Evolutionary conservation across 2,797 vertebrate genomes (phyloP).

Genomic region (Echeneis naucrates): DNA sequence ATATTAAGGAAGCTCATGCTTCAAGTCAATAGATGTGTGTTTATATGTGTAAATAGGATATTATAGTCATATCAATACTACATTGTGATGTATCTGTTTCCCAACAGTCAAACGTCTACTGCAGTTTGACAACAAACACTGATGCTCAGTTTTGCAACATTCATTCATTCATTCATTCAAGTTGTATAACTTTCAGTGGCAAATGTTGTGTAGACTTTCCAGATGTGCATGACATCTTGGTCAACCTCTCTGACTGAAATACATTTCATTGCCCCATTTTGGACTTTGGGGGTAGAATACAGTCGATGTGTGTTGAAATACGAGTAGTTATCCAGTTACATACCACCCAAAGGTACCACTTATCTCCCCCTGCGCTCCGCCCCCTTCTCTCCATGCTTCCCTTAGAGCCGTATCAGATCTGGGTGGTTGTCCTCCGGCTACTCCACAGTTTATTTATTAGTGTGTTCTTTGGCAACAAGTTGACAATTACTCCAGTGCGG

Average conservation of each 20-base stretch:
- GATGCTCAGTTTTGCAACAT: too few species aligned
- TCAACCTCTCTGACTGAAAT: constrained; percentile 32
- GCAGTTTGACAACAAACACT: not conserved
- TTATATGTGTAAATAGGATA: not conserved
- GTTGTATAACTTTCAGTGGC: not conserved
- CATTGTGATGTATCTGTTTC: not conserved
- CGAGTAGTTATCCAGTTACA: constrained; percentile 38
- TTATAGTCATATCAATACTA: not conserved
- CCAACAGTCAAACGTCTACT: not conserved
- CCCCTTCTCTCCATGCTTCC: constrained; percentile 22
- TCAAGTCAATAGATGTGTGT: not conserved
- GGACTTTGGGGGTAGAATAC: constrained; percentile 32
- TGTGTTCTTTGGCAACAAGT: constrained; percentile 37
- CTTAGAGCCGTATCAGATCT: constrained; percentile 40
- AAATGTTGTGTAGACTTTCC: constrained; percentile 20
- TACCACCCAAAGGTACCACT: constrained; percentile 69
- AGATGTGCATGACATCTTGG: not conserved
- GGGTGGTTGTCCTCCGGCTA: constrained; percentile 59
- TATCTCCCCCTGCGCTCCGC: constrained; percentile 46
- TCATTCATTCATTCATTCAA: too few species aligned
- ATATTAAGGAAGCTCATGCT: not conserved
- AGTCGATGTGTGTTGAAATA: constrained; percentile 62
- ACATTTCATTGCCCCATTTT: constrained; percentile 52
- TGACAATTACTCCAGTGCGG: constrained; percentile 33
- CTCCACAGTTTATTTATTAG: constrained; percentile 48